Conservation (phyloP, 53 echinoderm and acorn worm species). For the Zoroaster sp. region DNA sequence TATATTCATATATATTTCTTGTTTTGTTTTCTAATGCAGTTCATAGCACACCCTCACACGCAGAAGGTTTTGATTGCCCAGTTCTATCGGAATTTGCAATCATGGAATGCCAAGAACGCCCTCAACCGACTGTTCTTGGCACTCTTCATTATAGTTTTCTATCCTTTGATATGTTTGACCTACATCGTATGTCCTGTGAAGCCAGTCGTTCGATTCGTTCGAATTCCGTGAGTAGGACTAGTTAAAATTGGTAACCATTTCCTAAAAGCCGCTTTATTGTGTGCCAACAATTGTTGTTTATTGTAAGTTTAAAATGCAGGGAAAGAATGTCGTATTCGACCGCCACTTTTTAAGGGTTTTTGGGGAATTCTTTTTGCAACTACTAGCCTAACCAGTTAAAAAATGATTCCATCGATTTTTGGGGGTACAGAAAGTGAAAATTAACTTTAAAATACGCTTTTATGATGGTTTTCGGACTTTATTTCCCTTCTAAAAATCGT, state of each 20-base stretch:
- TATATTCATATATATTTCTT: background rate
- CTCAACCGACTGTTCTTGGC: background rate
- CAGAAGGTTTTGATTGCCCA: slow-evolving; percentile 23
- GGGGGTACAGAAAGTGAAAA: too few species aligned
- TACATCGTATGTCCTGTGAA: slow-evolving; percentile 3
- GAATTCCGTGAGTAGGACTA: slow-evolving; percentile 30
- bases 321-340: too few species aligned
- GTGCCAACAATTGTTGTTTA: background rate
- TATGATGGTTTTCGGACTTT: too few species aligned
- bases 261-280: background rate
- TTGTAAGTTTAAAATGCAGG: too few species aligned
- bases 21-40: background rate
- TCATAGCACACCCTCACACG: slow-evolving; percentile 23
- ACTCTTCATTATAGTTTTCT: background rate
- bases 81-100: background rate
- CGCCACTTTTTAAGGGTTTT: too few species aligned
- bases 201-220: slow-evolving; percentile 5
- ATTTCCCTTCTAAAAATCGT: too few species aligned
- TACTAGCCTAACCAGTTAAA: too few species aligned
- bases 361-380: too few species aligned
- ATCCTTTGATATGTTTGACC: background rate
- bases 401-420: too few species aligned
- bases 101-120: slow-evolving; percentile 1
- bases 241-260: too few species aligned
- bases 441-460: too few species aligned